Evolutionary conservation across 2,113 vertebrate species (phyloP), one percentile per base, ranked within the genome.

Genomic region (Drymodes brunneopygia): DNA sequence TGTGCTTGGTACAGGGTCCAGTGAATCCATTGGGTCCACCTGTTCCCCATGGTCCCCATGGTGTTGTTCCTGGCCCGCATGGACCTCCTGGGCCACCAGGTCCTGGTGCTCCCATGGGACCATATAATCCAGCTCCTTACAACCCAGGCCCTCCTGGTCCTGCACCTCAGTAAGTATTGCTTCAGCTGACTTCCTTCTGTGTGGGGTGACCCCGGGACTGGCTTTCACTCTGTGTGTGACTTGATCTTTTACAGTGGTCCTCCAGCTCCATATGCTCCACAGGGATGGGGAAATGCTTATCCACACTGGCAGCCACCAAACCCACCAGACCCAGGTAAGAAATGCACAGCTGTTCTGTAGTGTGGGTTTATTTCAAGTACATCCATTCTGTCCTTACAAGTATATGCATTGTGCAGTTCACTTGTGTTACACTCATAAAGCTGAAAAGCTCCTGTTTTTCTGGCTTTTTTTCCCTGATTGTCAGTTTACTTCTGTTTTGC

Each of bases 251-350:
- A 11, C 87, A 99, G 99, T 97, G 99, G 99, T 69, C 99, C 99
- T 94, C 99, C 99, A 91, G 99, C 99, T 25, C 99, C 99, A 0
- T 99, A 99, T 93, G 99, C 99, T 95, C 99, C 99, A 81, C 99
- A 99, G 81, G 99, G 99, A 53, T 99, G 99, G 99, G 99, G 99
- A 86, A 99, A 99, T 81, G 98, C 99, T 45, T 99, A 99, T 95
- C 99, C 99, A 7, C 99, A 99, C 85, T 99, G 99, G 99, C 99
- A 99, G 88, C 98, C 98, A 48, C 99, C 99, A 82, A 99, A 99
- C 61, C 99, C 99, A 62, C 99, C 99, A 86, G 99, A 99, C 96
- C 99, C 99, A 95, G 99, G 99, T 99, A 98, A 98, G 98, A 44
- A 50, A 17, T 69, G 45, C n/a, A 17, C 50, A 11, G 35, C 40